A percentile compares a stretch with the other conserved stretches of the same genome.
Evolutionary conservation across 2,888 invertebrate genomes (phyloP).

Genomic region (Acrocyrtus sp.): DNA sequence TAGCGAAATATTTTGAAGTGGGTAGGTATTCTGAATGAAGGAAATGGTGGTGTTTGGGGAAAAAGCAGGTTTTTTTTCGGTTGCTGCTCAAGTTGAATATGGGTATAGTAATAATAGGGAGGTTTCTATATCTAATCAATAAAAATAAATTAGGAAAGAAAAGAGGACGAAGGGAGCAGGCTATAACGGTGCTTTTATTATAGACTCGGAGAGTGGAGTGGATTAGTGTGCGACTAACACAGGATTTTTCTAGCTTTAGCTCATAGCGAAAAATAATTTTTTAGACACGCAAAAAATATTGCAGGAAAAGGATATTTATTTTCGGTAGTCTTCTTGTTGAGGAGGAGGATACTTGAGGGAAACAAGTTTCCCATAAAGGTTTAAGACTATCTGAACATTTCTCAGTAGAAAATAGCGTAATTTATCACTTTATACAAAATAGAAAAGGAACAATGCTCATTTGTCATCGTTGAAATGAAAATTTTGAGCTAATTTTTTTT

Average conservation of each 20-base stretch:
- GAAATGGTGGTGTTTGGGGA: too few relatives aligned
- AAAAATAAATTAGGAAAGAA: neutral
- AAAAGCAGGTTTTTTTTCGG: neutral
- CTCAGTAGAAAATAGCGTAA: too few relatives aligned
- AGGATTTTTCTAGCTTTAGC: too few relatives aligned
- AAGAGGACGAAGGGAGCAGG: neutral
- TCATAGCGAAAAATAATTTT: too few relatives aligned
- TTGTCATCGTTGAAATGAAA: constrained; percentile 44
- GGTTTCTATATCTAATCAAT: neutral
- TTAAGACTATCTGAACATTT: too few relatives aligned
- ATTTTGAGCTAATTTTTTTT: constrained; percentile 7
- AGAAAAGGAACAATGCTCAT: constrained; percentile 29
- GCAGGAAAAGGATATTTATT: too few relatives aligned
- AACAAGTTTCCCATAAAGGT: too few relatives aligned
- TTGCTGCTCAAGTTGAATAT: neutral
- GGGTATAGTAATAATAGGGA: neutral
- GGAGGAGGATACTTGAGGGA: too few relatives aligned
- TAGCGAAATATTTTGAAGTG: too few relatives aligned
- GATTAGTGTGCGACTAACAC: neutral
- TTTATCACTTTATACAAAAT: too few relatives aligned
- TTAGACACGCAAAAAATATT: neutral
- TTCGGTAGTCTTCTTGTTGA: too few relatives aligned
- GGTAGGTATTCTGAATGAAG: too few relatives aligned
- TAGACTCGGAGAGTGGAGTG: neutral
- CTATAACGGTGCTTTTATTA: neutral